Evolutionary conservation across 2,888 invertebrate genomes (phyloP).

Genomic region (Xestobium rufovillosum): DNA sequence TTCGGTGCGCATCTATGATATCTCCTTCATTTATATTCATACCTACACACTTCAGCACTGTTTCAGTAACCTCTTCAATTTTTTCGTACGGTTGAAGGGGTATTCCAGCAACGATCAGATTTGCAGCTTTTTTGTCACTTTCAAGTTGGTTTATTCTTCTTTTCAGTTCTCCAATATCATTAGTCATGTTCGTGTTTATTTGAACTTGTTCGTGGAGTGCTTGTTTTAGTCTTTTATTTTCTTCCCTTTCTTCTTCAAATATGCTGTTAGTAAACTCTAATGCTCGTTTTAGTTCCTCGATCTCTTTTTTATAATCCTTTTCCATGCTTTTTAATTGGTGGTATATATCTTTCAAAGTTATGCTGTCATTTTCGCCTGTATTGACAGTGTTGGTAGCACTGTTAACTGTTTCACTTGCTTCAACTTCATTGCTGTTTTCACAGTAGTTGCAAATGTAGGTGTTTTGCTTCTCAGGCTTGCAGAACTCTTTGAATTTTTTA

Average conservation of each 20-base stretch:
- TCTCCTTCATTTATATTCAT: not conserved
- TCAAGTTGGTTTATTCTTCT: not conserved
- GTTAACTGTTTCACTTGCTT: not conserved
- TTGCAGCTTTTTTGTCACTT: not conserved
- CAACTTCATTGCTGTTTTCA: not conserved
- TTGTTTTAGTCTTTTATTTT: slow-evolving; percentile 1
- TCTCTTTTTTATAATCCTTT: slow-evolving; percentile 1
- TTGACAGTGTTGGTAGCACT: not conserved
- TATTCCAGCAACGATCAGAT: not conserved
- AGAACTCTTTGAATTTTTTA: not conserved
- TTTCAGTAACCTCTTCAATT: not conserved
- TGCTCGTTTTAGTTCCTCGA: not conserved
- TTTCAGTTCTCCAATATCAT: not conserved
- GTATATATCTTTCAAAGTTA: slow-evolving; percentile 1
- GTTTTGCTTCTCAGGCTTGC: not conserved
- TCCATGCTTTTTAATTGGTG: not conserved
- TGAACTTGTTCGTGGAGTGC: not conserved
- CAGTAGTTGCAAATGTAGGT: not conserved
- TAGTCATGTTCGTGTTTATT: not conserved
- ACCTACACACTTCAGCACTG: not conserved
- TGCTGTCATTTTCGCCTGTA: slow-evolving; percentile 1
- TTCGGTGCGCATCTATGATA: not conserved
- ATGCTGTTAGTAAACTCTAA: not conserved
- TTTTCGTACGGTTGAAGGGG: not conserved
- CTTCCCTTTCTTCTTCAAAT: not conserved